Conservation (phyloP, 2,888 invertebrate genomes). For the Xylophagus ater region DNA sequence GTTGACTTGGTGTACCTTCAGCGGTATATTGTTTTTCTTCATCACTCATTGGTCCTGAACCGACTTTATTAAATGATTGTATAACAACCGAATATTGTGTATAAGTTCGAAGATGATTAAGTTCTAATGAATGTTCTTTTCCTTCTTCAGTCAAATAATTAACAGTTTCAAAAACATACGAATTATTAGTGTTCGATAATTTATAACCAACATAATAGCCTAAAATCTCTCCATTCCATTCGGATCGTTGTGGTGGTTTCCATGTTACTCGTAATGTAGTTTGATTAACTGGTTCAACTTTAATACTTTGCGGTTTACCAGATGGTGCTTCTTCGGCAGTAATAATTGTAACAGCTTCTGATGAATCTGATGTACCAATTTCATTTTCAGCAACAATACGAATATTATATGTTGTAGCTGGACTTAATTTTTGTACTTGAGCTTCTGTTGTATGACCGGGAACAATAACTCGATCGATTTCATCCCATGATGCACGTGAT, state of each 20-base stretch:
- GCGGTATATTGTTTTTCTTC: conserved; percentile 87
- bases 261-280: conserved; percentile 78
- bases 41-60: conserved; percentile 81
- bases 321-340: conserved; percentile 88
- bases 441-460: conserved; percentile 85
- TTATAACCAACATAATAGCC: conserved; percentile 88
- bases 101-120: conserved; percentile 75
- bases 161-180: conserved; percentile 82
- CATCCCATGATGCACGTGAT: conserved; percentile 70
- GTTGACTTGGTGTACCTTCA: conserved; percentile 86
- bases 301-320: conserved; percentile 71
- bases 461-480: conserved; percentile 77
- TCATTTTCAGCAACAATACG: conserved; percentile 89
- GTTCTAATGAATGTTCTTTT: conserved; percentile 77
- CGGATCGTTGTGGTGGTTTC: conserved; percentile 80
- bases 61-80: conserved; percentile 89
- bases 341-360: conserved; percentile 86
- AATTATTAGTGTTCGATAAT: conserved; percentile 71
- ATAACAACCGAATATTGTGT: conserved; percentile 94
- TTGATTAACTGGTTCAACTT: conserved; percentile 79
- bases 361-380: conserved; percentile 84
- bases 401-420: conserved; percentile 87
- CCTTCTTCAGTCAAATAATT: conserved; percentile 86
- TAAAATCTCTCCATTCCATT: conserved; percentile 86
- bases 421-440: conserved; percentile 76